Base-by-base conservation (phyloP, 2,113 vertebrate species). In the Alosa alosa region DNA sequence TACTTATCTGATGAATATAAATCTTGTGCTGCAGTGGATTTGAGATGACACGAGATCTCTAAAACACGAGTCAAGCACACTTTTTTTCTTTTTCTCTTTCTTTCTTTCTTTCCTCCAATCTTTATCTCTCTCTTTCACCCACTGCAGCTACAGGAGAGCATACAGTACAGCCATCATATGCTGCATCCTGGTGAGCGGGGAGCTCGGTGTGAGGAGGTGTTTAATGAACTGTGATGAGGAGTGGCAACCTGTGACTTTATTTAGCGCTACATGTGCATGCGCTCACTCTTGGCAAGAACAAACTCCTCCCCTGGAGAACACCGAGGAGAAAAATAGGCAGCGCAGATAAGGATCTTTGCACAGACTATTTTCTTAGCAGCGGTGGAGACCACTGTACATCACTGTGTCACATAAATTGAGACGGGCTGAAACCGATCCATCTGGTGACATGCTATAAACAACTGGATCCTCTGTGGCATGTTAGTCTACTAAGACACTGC, bases 211-310 rank as follows among this genome's bases (percentile, higher is more conserved):
- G 31, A 10, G 11, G 82, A 86, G 86, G 82, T 86, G 60, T 88
- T 88, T 82, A 83, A 85, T n/a, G 36, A 90, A 84, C 81, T 88
- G 89, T 55, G 81, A 75, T 9, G 84, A 3, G 49, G 85, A 88
- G 89, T 60, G 84, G 88, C 84, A 86, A 82, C 75, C 44, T 36
- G n/a, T 72, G 64, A 72, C 64, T 78, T 17, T 31, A 39, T 78
- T 78, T 31, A 78, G 72, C 15, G 36, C 72, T 78, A 39, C 72
- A 78, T 78, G 39, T 78, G 72, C 72, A 78, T 39, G 10, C 39
- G 72, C 36, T 78, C 72, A 78, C 3, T 75, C 31, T 39, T 75
- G 72, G 72, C 72, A 39, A 75, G 72, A 75, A 75, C 72, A 39
- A 75, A 75, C 72, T 41, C 39, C 31, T 1, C 31, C 15, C 5